These are phyloP conservation scores for Poeciliopsis prolifica DNA, from an alignment of 2,113 vertebrate genomes.

Conservation along the genomic window DNA sequence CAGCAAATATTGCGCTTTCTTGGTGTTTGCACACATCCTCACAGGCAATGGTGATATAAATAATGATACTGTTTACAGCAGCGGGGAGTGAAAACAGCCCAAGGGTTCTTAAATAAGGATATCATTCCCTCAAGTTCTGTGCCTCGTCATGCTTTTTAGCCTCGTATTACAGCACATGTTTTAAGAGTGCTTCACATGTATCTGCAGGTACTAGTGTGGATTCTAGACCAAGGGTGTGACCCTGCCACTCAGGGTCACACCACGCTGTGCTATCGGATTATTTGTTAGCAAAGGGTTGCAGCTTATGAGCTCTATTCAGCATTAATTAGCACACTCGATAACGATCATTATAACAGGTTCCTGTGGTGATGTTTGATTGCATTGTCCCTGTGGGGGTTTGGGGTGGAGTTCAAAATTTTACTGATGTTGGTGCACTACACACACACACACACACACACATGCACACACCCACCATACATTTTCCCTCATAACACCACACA, in stretches of 20 bases:
- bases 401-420: conserved; percentile 56
- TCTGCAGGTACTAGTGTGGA: conserved; percentile 43
- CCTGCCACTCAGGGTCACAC: conserved; percentile 52
- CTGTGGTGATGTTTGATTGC: conserved; percentile 82
- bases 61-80: conserved; percentile 76
- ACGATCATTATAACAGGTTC: conserved; percentile 89
- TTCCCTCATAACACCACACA: conserved; percentile 35
- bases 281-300: conserved; percentile 55
- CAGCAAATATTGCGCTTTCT: conserved; percentile 50
- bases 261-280: conserved; percentile 59
- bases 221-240: conserved; percentile 42
- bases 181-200: conserved; percentile 44
- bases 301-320: conserved; percentile 68
- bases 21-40: conserved; percentile 56
- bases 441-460: conserved; percentile 11
- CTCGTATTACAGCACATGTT: conserved; percentile 58
- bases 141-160: conserved; percentile 68
- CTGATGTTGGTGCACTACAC: conserved; percentile 55
- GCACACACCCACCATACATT: conserved; percentile 16
- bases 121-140: conserved; percentile 63
- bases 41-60: conserved; percentile 69
- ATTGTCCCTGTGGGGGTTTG: conserved; percentile 67
- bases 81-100: conserved; percentile 73
- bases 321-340: conserved; percentile 84
- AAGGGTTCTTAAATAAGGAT: conserved; percentile 71